Percentiles rank a stretch among this genome's conserved stretches.
phyloP scores from a whole-genome alignment of 2,797 vertebrate genomes.

The Orestias chungarensis region DNA sequence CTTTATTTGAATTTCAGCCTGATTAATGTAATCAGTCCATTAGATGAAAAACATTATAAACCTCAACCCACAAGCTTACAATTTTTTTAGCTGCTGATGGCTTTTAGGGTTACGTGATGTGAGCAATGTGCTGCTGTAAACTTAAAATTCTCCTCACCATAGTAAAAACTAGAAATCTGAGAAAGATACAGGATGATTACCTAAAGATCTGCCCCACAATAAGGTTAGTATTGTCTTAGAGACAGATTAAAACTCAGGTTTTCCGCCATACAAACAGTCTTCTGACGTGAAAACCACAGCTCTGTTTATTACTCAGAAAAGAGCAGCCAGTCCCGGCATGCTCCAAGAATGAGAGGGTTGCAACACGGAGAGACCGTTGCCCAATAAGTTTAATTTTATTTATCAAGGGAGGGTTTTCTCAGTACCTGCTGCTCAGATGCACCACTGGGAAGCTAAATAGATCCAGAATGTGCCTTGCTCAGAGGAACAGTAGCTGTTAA shows the following conservation, averaged over 20 bases:
- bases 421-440: slow-evolving; percentile 8
- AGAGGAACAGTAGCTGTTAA: slow-evolving; percentile 42
- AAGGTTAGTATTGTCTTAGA: not conserved
- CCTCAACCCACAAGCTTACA: not conserved
- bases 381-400: slow-evolving; percentile 64
- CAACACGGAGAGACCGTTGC: slow-evolving; percentile 69
- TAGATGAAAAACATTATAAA: not conserved
- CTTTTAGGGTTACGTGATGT: too few species aligned
- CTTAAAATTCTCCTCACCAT: slow-evolving; percentile 17
- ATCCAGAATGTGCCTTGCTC: slow-evolving; percentile 59
- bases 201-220: not conserved
- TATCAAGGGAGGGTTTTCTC: slow-evolving; percentile 38
- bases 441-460: not conserved
- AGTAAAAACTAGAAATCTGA: not conserved
- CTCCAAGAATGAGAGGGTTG: slow-evolving; percentile 63
- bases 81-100: slow-evolving; percentile 1
- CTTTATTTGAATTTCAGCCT: slow-evolving; percentile 22
- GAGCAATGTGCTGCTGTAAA: too few species aligned
- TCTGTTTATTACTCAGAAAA: slow-evolving; percentile 33
- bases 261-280: not conserved
- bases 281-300: slow-evolving; percentile 39
- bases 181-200: not conserved
- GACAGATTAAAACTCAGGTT: too few species aligned
- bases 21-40: slow-evolving; percentile 19
- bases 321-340: slow-evolving; percentile 74